phyloP scores from a whole-genome alignment of 2,888 invertebrate genomes.

The Uropetala carovei region DNA sequence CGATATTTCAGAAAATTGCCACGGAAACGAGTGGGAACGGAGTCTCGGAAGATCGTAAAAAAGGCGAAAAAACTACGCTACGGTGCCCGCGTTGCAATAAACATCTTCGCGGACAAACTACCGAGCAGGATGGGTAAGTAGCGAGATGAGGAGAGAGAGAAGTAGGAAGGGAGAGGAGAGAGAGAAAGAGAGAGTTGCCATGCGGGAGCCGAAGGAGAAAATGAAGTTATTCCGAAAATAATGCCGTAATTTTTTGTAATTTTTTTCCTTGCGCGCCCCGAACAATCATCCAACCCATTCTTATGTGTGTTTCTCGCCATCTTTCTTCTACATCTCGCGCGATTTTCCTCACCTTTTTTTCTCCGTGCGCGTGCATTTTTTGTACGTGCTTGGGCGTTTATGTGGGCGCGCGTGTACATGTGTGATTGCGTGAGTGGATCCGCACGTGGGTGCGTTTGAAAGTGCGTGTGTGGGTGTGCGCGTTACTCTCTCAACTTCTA shows the following conservation, averaged over 20 bases:
- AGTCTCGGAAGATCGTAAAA: not conserved
- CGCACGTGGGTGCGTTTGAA: no score
- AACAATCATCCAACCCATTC: not conserved
- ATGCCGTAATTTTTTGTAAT: not conserved
- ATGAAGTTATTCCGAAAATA: constrained; percentile 35
- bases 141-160: no score
- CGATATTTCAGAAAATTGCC: constrained; percentile 25
- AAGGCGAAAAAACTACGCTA: not conserved
- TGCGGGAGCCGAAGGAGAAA: not conserved
- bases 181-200: no score
- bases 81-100: constrained; percentile 28
- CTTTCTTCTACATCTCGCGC: not conserved
- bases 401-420: no score
- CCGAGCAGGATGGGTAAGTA: not conserved
- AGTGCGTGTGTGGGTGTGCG: no score
- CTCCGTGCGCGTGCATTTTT: not conserved
- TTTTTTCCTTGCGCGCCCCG: not conserved
- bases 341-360: not conserved
- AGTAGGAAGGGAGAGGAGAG: no score
- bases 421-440: no score
- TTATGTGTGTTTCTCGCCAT: not conserved
- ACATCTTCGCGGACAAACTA: constrained; percentile 17
- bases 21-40: constrained; percentile 5
- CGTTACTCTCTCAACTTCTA: no score
- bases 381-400: not conserved